Conservation (phyloP, 2,113 vertebrate genomes). For the Acanthisitta chloris region DNA sequence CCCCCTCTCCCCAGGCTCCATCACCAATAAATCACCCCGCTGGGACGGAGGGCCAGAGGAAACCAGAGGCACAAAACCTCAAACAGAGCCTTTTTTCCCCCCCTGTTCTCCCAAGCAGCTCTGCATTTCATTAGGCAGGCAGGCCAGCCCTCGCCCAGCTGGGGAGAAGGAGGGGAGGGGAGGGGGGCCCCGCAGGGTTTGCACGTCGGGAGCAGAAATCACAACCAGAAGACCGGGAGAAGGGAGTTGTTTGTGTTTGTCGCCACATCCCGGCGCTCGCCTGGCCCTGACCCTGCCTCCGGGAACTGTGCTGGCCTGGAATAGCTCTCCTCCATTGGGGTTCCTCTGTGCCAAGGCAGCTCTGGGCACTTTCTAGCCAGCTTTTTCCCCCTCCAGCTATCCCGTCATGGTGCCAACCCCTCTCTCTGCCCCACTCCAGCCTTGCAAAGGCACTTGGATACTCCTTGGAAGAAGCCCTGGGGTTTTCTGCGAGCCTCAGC, state of each 20-base stretch:
- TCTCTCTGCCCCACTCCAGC: neutral
- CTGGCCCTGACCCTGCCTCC: neutral
- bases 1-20: neutral
- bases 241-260: neutral
- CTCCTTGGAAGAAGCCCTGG: neutral
- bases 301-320: neutral
- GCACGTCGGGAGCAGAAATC: conserved; percentile 14
- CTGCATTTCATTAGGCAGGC: conserved; percentile 64
- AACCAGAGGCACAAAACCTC: conserved; percentile 54
- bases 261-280: neutral
- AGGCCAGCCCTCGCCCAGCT: conserved; percentile 4
- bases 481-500: neutral
- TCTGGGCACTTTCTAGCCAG: neutral
- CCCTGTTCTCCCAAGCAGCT: conserved; percentile 17
- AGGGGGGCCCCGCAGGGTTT: neutral
- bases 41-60: conserved; percentile 34
- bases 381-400: neutral
- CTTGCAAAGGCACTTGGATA: neutral
- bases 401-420: neutral
- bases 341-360: neutral
- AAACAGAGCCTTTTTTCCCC: neutral
- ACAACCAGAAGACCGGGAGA: neutral
- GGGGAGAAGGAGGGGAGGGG: neutral
- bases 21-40: conserved; percentile 32
- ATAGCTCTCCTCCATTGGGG: fast-evolving